Conservation (phyloP, 1,140 invertebrate species). For the Drosophila obscura region DNA sequence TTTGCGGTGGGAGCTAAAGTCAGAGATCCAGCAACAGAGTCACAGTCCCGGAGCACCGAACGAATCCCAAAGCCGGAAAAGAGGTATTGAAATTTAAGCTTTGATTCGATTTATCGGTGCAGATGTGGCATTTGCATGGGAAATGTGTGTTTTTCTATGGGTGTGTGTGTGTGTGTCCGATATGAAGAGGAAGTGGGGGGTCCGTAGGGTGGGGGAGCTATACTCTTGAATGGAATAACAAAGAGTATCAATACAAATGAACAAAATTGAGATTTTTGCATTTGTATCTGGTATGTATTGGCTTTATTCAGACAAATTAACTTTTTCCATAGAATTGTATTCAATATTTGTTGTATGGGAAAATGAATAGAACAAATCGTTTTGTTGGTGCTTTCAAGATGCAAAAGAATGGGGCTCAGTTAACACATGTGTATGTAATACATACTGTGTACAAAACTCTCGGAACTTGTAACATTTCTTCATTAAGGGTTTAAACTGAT, state of each 20-base stretch:
- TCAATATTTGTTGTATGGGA: too few species aligned
- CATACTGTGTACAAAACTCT: too few species aligned
- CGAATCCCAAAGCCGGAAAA: conserved; percentile 30
- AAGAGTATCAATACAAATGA: conserved; percentile 8
- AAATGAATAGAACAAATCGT: too few species aligned
- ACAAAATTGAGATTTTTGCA: not conserved
- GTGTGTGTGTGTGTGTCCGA: too few species aligned
- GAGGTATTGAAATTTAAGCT: conserved; percentile 36
- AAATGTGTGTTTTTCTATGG: not conserved
- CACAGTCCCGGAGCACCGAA: not conserved
- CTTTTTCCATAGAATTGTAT: too few species aligned
- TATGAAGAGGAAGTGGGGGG: not conserved
- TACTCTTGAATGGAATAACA: not conserved
- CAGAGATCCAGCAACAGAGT: not conserved
- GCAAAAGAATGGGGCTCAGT: too few species aligned
- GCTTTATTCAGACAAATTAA: not conserved
- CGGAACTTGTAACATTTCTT: too few species aligned
- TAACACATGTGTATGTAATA: too few species aligned
- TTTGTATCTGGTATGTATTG: not conserved
- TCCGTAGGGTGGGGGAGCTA: too few species aligned
- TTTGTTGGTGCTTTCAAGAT: too few species aligned
- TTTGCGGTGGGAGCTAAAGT: conserved; percentile 24
- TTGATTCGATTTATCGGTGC: conserved; percentile 53
- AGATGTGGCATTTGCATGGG: conserved; percentile 21
- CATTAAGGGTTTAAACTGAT: too few species aligned